Percentiles rank a stretch among this genome's conserved stretches.
Evolutionary conservation across 2,888 invertebrate genomes (phyloP).

Genomic region (Helobdella robusta): DNA sequence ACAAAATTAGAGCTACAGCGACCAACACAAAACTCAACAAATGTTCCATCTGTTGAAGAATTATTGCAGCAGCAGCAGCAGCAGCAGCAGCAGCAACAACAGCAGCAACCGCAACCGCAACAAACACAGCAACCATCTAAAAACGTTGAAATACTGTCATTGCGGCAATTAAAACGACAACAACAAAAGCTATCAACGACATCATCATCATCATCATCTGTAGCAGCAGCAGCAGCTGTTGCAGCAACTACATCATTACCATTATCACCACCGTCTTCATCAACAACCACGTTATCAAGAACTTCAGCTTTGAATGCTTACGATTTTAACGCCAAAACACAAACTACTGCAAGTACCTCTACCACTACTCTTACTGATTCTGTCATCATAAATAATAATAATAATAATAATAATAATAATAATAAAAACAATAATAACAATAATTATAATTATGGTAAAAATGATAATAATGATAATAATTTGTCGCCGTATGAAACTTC

Average conservation of each 20-base stretch:
- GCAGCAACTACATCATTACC: not conserved
- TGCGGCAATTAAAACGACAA: too few species aligned
- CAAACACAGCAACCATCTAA: not conserved
- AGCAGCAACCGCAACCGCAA: constrained; percentile 5
- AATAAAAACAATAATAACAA: too few species aligned
- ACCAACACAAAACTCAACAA: too few species aligned
- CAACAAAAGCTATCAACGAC: not conserved
- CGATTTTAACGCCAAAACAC: not conserved
- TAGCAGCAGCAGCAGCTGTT: not conserved
- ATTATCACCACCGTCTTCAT: not conserved
- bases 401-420: too few species aligned
- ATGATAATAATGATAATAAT: not conserved
- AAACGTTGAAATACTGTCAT: not conserved
- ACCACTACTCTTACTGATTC: not conserved
- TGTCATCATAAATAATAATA: too few species aligned
- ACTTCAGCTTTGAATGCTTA: not conserved
- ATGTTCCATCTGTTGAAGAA: too few species aligned
- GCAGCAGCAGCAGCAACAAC: constrained; percentile 1
- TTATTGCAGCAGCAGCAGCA: not conserved
- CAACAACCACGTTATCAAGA: not conserved
- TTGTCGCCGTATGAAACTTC: not conserved
- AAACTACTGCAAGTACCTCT: not conserved
- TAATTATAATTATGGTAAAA: not conserved
- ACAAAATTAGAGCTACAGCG: too few species aligned
- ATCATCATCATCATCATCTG: not conserved